Conservation (phyloP, 2,113 vertebrate species). For the Glaucidium brasilianum region DNA sequence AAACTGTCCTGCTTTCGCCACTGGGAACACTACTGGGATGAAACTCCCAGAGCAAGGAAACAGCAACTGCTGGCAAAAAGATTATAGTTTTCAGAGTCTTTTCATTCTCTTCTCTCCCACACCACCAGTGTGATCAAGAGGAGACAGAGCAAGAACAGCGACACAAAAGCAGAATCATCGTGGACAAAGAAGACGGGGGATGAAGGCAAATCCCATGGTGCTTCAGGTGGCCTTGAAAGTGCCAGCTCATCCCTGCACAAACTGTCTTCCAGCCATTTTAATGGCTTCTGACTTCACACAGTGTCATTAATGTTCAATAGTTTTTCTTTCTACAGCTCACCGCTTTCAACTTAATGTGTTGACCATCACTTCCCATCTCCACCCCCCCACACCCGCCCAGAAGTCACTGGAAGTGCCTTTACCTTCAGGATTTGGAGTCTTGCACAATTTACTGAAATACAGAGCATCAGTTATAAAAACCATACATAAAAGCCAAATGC, state of each 20-base stretch:
- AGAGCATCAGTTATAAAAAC: neutral
- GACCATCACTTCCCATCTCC: neutral
- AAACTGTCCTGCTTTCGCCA: neutral
- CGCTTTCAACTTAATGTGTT: neutral
- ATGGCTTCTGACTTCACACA: neutral
- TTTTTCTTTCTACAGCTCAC: neutral
- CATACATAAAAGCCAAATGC: neutral
- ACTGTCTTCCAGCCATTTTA: neutral
- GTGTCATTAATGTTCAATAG: neutral
- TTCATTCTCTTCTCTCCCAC: neutral
- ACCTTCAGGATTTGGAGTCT: neutral
- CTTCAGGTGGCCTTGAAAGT: neutral
- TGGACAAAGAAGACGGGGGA: neutral
- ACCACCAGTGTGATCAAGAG: neutral
- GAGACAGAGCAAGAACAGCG: neutral
- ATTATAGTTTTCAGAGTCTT: neutral
- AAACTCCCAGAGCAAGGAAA: neutral
- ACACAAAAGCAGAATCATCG: accelerated
- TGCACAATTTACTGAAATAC: neutral
- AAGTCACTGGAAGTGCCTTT: neutral
- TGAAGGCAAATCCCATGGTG: neutral
- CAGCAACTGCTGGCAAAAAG: neutral
- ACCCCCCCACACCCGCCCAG: neutral
- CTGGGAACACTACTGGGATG: neutral
- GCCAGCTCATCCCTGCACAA: neutral